phyloP scores from a whole-genome alignment of 2,888 invertebrate species.

The Octodonta nipae region DNA sequence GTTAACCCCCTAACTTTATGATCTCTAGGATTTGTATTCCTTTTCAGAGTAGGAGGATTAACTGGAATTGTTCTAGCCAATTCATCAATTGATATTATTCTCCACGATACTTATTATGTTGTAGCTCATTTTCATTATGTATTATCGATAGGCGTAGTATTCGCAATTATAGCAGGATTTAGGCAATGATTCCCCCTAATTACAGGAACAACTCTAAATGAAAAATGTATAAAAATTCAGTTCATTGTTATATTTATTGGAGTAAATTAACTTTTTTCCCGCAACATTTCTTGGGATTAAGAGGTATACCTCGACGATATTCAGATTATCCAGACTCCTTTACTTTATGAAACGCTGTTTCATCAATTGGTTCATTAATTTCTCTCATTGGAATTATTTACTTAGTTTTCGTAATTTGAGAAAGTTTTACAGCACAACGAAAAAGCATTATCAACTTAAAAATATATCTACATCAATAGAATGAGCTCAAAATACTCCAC shows the following conservation, averaged over 20 bases:
- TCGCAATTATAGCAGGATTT: conserved; percentile 9
- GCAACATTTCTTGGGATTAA: conserved; percentile 59
- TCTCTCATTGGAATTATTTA: too few species aligned
- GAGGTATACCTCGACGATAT: conserved; percentile 63
- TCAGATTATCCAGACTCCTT: conserved; percentile 30
- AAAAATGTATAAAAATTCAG: too few species aligned
- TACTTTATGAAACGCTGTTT: conserved; percentile 48
- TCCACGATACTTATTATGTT: conserved; percentile 76
- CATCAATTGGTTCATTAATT: too few species aligned
- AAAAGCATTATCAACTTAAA: too few species aligned
- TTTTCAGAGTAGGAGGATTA: conserved; percentile 64
- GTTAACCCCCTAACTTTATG: conserved; percentile 49
- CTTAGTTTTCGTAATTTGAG: too few species aligned
- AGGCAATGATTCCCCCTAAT: conserved; percentile 6
- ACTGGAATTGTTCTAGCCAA: conserved; percentile 57
- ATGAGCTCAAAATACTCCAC: too few species aligned
- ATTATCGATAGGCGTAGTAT: conserved; percentile 13
- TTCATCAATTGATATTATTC: conserved; percentile 60
- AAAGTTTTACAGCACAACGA: too few species aligned
- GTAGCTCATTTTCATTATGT: too few species aligned
- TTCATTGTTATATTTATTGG: conserved; percentile 60
- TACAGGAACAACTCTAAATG: conserved; percentile 12
- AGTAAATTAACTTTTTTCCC: conserved; percentile 73
- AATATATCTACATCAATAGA: too few species aligned
- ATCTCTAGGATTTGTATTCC: conserved; percentile 61